Base-by-base conservation (phyloP, 2,888 invertebrate species). In the Periphyllus acericola region DNA sequence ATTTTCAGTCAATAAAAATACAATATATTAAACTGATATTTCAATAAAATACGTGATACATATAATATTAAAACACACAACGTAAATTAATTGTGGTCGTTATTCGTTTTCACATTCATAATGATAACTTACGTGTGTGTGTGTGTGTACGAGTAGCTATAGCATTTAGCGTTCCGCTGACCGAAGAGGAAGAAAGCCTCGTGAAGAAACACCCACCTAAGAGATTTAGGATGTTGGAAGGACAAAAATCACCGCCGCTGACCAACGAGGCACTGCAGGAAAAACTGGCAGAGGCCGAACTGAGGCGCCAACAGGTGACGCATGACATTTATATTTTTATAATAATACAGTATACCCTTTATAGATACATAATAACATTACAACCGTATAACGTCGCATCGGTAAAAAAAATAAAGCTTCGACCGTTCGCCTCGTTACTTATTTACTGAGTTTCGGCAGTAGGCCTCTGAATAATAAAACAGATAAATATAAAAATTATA, bases 241-340 rank as follows among this genome's bases (percentile, higher is more conserved):
- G 95, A 89, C 93, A 94, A 9, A 93, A 94, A 4, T 93, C 93
- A 92, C 94, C 90, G 93, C 93, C 66, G 91, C 95, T 90, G 29
- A 91, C 91, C 1, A 91, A 90, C 74, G 94, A 94, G 40, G 93
- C 94, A 89, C 93, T 96, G 55, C 94, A 94, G 90, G 95, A 94
- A 90, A 95, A 95, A 90, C 92, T 95, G 89, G 95, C 94, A 34
- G 95, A 94, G 89, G 96, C 96, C 0, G 95, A 96, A 90, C 93
- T 93, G 89, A 93, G 96, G 89, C 93, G 96, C 88, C 93, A 93
- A 90, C 93, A 94, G 92, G 92, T 92, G 91, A 83, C 36, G 25
- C 1, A 25, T 1, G 5, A 60, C 6, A 21, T 21, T 6, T 6
- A 60, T 60, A 60, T 25, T 60, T 21, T 17, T 55, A 55, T 21